Base-by-base conservation (phyloP, 53 echinoderm and acorn worm species). In the Henricia sp. region DNA sequence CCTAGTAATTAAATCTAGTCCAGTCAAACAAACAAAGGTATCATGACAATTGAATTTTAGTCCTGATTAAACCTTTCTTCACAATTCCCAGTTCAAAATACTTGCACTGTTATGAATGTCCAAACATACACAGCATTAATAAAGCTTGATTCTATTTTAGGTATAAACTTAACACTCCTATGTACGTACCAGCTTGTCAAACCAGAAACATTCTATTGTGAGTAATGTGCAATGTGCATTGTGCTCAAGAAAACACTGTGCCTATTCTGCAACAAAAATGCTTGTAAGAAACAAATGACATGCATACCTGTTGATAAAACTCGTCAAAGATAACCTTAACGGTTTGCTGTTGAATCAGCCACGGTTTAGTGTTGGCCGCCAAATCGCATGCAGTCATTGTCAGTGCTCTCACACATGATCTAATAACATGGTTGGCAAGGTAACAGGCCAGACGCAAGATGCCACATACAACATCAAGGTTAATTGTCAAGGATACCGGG, bases 311-410 rank as follows among this genome's bases (percentile, higher is more conserved):
- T 50, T 94, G 88, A 50, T 94, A 94, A 73, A 99, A 99, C 72
- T 99, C 99, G 73, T 99, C 99, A 94, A 99, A 99, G 90, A 95
- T 99, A 57, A 99, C 99, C 70, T 99, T 99, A 52, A 99, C 99
- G 23, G 94, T 94, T 66, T 94, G 94, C 25, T 94, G 99, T 51
- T 94, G 92, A 36, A 92, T 82, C 46, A 85, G 73, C 99, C 94
- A 92, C 3, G 99, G 94, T 75, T 99, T 96, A 40, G 92, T 90
- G 87, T 88, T 92, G 37, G 99, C 94, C 42, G 99, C 94, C 72
- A 99, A 83, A 70, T 99, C 99, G 75, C 99, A 92, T 30, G 94
- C 99, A 21, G 99, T 99, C 99, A 99, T 99, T 17, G 90, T 85
- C 71, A 99, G 84, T 76, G 93, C 86, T 80, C 85, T 83, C 62